Base-by-base conservation (phyloP, 2,797 vertebrate genomes). In the Scyliorhinus canicula region DNA sequence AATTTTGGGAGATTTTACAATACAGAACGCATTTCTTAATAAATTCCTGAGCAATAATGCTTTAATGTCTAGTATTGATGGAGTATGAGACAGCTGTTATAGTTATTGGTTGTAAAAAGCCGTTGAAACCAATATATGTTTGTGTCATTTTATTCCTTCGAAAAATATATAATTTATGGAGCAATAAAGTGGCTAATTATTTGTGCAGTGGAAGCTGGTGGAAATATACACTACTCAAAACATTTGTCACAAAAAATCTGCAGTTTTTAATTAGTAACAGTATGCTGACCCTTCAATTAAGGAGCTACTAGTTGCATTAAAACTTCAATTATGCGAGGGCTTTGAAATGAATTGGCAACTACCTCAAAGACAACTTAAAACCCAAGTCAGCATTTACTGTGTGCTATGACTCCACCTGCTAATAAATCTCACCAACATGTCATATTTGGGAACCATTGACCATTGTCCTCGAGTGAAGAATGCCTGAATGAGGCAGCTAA, bases 91-190 rank as follows among this genome's bases (percentile, higher is more conserved):
- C 88, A 91, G 88, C 88, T 91, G 88, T 60, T 65, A 57, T 52
- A 91, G 57, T 65, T 91, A 91, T 91, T 44, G 60, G 60, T 91
- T 91, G 88, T 91, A 91, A 91, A 91, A 91, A 40, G n/a, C 88
- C 57, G 24, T 44, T 91, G 88, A 65, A 91, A 91, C 88, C 88
- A 65, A 91, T 91, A 63, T 91, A 91, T 65, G 88, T 91, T 91
- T 40, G 88, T 91, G 88, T 91, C 57, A 91, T 91, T 91, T 91
- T 91, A 28, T 57, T 65, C 88, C 88, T 91, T 91, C 44, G 88
- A 90, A 91, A 91, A 91, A 91, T 91, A 91, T 65, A 44, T 91
- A 91, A 91, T 91, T 91, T 91, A 91, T 91, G 88, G 88, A 44
- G 88, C 60, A 91, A 63, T 91, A 65, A 91, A 91, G 60, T 91